phyloP scores from a whole-genome alignment of 2,113 vertebrate genomes.

The Rhabdomys dilectus region DNA sequence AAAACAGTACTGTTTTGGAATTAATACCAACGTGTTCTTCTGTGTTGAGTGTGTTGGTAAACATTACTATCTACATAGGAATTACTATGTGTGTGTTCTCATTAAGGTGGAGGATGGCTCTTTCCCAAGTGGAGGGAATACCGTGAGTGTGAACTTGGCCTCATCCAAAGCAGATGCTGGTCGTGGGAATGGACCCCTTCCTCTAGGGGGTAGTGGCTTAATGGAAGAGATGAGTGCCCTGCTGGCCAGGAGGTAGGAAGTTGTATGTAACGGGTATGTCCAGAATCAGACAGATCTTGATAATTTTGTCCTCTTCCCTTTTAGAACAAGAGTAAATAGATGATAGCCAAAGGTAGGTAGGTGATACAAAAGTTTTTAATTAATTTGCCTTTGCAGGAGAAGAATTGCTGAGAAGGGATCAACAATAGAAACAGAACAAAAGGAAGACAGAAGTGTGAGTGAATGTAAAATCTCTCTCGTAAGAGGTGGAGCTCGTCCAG shows the following conservation, averaged over 20 bases:
- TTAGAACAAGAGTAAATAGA: background rate
- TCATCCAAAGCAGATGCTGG: conserved; percentile 92
- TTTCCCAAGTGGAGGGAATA: conserved; percentile 86
- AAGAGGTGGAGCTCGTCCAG: background rate
- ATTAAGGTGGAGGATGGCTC: conserved; percentile 92
- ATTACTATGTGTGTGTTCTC: conserved; percentile 71
- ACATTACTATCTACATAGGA: background rate
- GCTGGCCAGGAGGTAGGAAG: conserved; percentile 95
- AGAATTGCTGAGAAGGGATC: conserved; percentile 99
- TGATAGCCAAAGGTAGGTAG: background rate
- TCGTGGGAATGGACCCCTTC: conserved; percentile 95
- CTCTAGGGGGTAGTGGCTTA: conserved; percentile 93
- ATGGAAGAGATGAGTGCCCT: conserved; percentile 99
- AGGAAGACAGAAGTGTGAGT: conserved; percentile 94
- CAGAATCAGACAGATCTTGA: background rate
- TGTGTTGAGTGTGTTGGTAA: background rate
- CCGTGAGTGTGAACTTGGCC: conserved; percentile 77
- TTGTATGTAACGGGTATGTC: background rate
- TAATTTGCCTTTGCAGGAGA: conserved; percentile 89
- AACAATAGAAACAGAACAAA: conserved; percentile 94
- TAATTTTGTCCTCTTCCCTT: background rate
- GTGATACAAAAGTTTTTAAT: background rate
- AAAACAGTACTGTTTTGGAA: background rate
- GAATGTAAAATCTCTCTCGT: background rate
- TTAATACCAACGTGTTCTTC: background rate